Base-by-base conservation (phyloP, 2,797 vertebrate species). In the Triplophysa bombifrons region DNA sequence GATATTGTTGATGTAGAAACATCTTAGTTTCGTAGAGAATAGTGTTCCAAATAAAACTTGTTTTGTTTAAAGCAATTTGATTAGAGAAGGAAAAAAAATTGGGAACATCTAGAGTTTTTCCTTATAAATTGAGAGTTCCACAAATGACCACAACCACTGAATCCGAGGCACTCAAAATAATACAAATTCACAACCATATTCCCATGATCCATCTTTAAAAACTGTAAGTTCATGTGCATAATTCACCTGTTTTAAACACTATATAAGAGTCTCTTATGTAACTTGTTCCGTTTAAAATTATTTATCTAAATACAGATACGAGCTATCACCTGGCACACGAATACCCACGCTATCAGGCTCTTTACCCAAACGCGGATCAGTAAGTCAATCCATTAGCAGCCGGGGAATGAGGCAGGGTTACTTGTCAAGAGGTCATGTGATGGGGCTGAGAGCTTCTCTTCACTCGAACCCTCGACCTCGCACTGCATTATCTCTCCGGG, bases 361-460 rank as follows among this genome's bases (percentile, higher is more conserved):
- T 79, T 70, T 14, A 69, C 72, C 68, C 72, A 83, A 65, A 38
- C 2, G 41, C 1, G 5, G 81, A 72, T 83, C 72, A 71, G 73
- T 8, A 68, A 58, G 81, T 79, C 81, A 83, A 60, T 79, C 76
- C 81, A 83, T 83, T 83, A 83, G 60, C 58, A 64, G 56, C n/a
- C n/a, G 10, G 76, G 41, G 30, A 44, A 82, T n/a, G 61, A 30
- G 8, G 56, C n/a, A 16, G 51, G 30, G 25, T 34, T 50, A 63
- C 53, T 60, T 30, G 71, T 80, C 61, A 46, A 74, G 55, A 74
- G 64, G n/a, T 66, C 25, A 44, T 67, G 67, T 53, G 68, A 56
- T 46, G 50, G 34, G 48, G 58, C 55, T 64, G 58, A 64, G 60
- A 71, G 56, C 46, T 38, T 41, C 61, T 60, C 22, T 53, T 61